phyloP scores from a whole-genome alignment of 2,113 vertebrate genomes.

The Castor canadensis region DNA sequence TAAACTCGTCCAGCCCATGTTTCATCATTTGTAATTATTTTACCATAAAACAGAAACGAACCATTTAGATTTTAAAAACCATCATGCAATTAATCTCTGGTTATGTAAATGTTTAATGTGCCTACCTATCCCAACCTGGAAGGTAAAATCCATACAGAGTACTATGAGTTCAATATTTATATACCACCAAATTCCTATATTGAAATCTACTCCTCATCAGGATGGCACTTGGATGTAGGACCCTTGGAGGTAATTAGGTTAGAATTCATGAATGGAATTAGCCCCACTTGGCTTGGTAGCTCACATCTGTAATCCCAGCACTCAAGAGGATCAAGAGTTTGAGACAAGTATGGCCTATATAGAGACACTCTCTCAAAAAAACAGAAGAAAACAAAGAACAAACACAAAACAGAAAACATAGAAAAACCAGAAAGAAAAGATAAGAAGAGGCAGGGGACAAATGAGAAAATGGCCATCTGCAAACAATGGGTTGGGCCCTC shows the following conservation, averaged over 20 bases:
- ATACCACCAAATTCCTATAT: neutral
- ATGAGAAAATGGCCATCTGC: neutral
- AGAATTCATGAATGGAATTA: neutral
- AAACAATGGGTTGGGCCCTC: neutral
- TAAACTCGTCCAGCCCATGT: neutral
- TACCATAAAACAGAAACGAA: conserved; percentile 18
- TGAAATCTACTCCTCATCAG: neutral
- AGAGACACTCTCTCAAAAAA: neutral
- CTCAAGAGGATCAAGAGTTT: neutral
- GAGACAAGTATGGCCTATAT: neutral
- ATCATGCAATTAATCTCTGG: neutral
- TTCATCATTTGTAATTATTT: conserved; percentile 21
- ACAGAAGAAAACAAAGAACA: neutral
- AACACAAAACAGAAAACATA: neutral
- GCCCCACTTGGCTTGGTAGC: neutral
- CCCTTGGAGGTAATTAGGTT: neutral
- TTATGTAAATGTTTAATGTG: neutral
- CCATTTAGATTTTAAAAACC: neutral
- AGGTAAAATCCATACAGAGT: neutral
- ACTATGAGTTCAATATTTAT: neutral
- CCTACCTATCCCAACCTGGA: neutral
- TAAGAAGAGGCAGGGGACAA: neutral
- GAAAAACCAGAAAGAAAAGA: neutral
- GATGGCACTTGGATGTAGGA: neutral
- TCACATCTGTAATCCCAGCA: neutral